phyloP scores from a whole-genome alignment of 2,888 invertebrate genomes.

The Erynnis tages region DNA sequence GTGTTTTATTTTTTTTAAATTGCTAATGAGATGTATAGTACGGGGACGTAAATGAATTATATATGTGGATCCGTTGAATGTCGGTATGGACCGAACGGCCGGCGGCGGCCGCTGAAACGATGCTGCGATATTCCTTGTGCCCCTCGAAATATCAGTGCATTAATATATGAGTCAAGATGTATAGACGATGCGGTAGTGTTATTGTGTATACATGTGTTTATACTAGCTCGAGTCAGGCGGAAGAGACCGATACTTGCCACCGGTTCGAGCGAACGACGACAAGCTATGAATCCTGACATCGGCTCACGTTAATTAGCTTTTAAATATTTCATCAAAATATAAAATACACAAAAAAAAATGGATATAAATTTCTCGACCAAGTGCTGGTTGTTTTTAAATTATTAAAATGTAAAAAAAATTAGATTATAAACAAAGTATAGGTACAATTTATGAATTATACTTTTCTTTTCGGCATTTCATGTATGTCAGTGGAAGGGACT shows the following conservation, averaged over 20 bases:
- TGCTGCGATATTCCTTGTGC: constrained; percentile 80
- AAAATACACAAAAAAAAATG: constrained; percentile 81
- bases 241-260: constrained; percentile 60
- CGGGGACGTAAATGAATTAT: constrained; percentile 35
- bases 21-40: constrained; percentile 54
- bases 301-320: constrained; percentile 82
- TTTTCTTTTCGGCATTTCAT: constrained; percentile 79
- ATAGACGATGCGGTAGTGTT: constrained; percentile 73
- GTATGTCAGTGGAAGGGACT: constrained; percentile 70
- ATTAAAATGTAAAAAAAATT: constrained; percentile 82
- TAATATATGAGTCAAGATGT: constrained; percentile 71
- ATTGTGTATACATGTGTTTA: constrained; percentile 74
- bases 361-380: constrained; percentile 81
- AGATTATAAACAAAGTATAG: constrained; percentile 81
- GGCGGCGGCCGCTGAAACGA: constrained; percentile 59
- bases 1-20: constrained; percentile 68
- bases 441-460: constrained; percentile 82
- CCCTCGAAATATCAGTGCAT: constrained; percentile 78
- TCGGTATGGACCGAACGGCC: constrained; percentile 41
- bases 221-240: constrained; percentile 72
- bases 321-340: constrained; percentile 82
- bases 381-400: constrained; percentile 82
- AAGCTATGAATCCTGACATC: constrained; percentile 82
- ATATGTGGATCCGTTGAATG: constrained; percentile 32
- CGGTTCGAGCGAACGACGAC: constrained; percentile 80